These are phyloP conservation scores for Macrophya alboannulata DNA, from an alignment of 2,888 invertebrate genomes.

Conservation along the genomic window DNA sequence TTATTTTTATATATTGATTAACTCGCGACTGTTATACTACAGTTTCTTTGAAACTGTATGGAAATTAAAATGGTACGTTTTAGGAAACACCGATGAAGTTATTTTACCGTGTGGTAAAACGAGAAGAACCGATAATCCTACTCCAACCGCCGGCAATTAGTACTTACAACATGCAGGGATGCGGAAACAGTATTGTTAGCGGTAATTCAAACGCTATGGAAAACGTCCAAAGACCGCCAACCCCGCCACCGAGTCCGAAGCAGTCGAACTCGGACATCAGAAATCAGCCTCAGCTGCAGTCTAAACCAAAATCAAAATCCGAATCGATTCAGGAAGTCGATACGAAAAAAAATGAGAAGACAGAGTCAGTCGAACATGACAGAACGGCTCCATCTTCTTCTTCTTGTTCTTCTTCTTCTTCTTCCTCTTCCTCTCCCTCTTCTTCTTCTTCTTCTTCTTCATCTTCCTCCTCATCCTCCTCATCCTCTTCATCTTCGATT, in stretches of 20 bases:
- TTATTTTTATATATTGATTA: not conserved
- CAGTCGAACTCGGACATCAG: constrained; percentile 50
- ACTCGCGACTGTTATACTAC: not conserved
- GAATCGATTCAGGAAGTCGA: not conserved
- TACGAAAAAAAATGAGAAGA: not conserved
- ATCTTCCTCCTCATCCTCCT: not conserved
- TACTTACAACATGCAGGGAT: constrained; percentile 56
- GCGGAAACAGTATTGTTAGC: constrained; percentile 53
- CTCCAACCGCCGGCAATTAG: constrained; percentile 48
- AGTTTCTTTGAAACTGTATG: not conserved
- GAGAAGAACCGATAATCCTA: constrained; percentile 62
- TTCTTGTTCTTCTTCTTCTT: not conserved
- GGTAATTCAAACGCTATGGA: constrained; percentile 63
- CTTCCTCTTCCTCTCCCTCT: not conserved
- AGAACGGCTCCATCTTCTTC: not conserved
- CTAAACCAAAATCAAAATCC: not conserved
- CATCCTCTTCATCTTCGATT: not conserved
- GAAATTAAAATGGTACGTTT: constrained; percentile 8
- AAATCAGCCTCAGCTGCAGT: not conserved
- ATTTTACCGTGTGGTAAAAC: constrained; percentile 69
- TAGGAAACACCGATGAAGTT: constrained; percentile 74
- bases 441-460: not conserved
- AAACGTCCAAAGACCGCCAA: constrained; percentile 74
- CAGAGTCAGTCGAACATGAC: not conserved
- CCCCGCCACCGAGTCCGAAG: constrained; percentile 75